phyloP scores from a whole-genome alignment of 2,888 invertebrate genomes.

The Polyploca ridens region DNA sequence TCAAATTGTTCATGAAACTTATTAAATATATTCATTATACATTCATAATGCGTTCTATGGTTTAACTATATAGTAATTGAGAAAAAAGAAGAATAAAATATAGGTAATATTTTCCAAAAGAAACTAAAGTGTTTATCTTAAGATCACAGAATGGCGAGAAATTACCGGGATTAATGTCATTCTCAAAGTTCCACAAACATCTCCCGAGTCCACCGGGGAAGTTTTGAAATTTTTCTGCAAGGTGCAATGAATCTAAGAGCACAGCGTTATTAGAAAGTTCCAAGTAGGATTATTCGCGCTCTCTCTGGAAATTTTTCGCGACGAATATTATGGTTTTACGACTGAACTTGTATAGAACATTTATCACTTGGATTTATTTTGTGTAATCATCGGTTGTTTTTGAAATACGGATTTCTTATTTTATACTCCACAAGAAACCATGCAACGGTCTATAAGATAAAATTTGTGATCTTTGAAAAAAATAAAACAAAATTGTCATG shows the following conservation, averaged over 20 bases:
- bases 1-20: too few species aligned
- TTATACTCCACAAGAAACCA: constrained; percentile 11
- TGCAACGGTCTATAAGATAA: too few species aligned
- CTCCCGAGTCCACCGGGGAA: constrained; percentile 54
- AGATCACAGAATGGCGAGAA: constrained; percentile 54
- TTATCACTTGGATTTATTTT: constrained; percentile 33
- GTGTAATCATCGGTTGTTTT: constrained; percentile 17
- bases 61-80: too few species aligned
- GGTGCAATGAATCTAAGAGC: constrained; percentile 75
- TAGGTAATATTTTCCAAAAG: constrained; percentile 27
- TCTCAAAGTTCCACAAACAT: constrained; percentile 68
- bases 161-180: constrained; percentile 70
- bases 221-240: constrained; percentile 69
- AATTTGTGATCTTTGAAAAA: too few species aligned
- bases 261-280: constrained; percentile 74
- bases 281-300: constrained; percentile 60
- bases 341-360: constrained; percentile 42
- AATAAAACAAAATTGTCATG: too few species aligned
- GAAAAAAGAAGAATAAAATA: too few species aligned
- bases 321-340: constrained; percentile 54
- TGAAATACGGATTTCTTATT: too few species aligned
- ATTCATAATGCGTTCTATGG: too few species aligned
- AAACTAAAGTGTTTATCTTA: constrained; percentile 46
- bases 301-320: constrained; percentile 46
- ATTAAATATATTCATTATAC: too few species aligned